Percentiles rank a stretch among this genome's conserved stretches.
phyloP scores from a whole-genome alignment of 1,140 invertebrate species.

The Ctenoplectra terminalis region DNA sequence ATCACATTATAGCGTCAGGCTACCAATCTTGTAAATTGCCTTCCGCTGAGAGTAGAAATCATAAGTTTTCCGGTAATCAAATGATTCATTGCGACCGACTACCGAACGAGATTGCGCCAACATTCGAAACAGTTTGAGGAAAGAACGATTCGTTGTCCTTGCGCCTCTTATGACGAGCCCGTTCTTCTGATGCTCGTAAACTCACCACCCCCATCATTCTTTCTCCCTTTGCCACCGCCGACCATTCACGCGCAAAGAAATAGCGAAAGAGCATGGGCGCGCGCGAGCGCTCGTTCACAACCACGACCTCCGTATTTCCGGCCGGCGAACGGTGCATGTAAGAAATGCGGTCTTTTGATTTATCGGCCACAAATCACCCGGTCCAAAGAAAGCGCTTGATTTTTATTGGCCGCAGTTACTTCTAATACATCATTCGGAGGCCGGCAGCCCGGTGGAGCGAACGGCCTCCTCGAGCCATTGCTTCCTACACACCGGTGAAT shows the following conservation, averaged over 20 bases:
- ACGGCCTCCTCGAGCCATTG: conserved; percentile 52
- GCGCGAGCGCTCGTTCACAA: background rate
- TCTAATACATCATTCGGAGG: conserved; percentile 68
- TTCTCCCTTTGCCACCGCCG: background rate
- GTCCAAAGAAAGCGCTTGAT: conserved; percentile 67
- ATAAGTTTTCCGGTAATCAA: conserved; percentile 72
- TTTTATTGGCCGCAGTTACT: conserved; percentile 72
- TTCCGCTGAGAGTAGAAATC: conserved; percentile 69
- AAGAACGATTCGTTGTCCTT: conserved; percentile 35
- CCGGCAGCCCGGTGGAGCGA: conserved; percentile 25
- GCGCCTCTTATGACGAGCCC: background rate
- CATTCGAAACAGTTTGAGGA: conserved; percentile 19
- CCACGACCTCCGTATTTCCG: conserved; percentile 41
- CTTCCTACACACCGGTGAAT: conserved; percentile 47
- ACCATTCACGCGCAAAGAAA: conserved; percentile 35
- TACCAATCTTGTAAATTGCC: conserved; percentile 75
- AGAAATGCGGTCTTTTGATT: conserved; percentile 67
- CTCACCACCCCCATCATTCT: background rate
- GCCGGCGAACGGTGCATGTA: conserved; percentile 48
- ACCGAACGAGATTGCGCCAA: conserved; percentile 36
- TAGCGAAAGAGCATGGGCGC: conserved; percentile 7
- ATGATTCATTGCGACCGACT: conserved; percentile 65
- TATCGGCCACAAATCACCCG: conserved; percentile 70
- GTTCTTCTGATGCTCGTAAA: background rate
- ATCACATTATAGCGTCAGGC: conserved; percentile 66